These are phyloP conservation scores for Lanius collurio DNA, from an alignment of 2,113 vertebrate genomes.

Conservation along the genomic window DNA sequence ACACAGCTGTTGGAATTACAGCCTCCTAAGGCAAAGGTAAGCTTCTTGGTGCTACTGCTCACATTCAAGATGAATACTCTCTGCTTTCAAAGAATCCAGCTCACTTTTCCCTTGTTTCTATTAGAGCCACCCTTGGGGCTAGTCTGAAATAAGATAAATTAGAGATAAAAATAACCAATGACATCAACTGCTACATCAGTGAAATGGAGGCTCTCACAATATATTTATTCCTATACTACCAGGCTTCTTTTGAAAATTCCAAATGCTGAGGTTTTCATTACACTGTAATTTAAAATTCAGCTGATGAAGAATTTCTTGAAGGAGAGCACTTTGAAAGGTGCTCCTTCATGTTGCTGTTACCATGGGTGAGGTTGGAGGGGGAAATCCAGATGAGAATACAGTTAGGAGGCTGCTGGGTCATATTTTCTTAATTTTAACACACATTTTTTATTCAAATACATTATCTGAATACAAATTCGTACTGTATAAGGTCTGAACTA, in stretches of 20 bases:
- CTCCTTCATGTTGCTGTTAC: neutral
- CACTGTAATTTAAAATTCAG: neutral
- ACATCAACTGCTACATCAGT: neutral
- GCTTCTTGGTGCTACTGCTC: neutral
- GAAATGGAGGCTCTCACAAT: neutral
- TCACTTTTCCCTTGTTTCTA: neutral
- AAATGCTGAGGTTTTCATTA: neutral
- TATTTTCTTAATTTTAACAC: neutral
- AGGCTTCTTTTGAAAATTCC: neutral
- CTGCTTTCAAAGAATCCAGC: neutral
- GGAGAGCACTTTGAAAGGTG: neutral
- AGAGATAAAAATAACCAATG: neutral
- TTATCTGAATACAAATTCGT: neutral
- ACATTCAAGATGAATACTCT: neutral
- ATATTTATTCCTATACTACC: neutral
- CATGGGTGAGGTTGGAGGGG: neutral
- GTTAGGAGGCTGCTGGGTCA: neutral
- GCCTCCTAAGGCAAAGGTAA: neutral
- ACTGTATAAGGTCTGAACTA: neutral
- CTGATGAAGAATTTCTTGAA: neutral
- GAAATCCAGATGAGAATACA: neutral
- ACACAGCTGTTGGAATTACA: neutral
- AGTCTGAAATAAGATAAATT: neutral
- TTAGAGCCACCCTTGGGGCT: neutral
- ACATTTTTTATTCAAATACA: neutral